Conservation (phyloP, 2,797 vertebrate genomes). For the Microchirus variegatus region DNA sequence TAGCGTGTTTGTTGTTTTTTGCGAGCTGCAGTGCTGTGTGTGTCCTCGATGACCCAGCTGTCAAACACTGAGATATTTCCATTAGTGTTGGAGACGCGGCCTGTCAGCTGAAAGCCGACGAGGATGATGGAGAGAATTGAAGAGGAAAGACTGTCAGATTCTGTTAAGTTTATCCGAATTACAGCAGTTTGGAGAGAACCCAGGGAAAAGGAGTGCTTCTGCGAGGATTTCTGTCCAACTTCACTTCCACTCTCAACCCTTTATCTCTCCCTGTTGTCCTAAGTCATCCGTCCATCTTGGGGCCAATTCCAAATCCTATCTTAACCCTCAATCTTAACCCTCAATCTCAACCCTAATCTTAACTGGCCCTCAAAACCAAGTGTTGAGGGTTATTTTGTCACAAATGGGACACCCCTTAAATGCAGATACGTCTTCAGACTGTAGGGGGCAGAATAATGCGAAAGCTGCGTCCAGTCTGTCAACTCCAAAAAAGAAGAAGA, state of each 20-base stretch:
- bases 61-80: slow-evolving; percentile 55
- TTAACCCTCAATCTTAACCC: too few relatives aligned
- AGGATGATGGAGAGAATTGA: slow-evolving; percentile 64
- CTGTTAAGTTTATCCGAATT: slow-evolving; percentile 56
- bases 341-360: too few relatives aligned
- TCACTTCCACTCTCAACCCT: slow-evolving; percentile 30
- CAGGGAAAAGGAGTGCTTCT: slow-evolving; percentile 42
- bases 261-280: slow-evolving; percentile 3
- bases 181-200: slow-evolving; percentile 26
- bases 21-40: slow-evolving; percentile 21
- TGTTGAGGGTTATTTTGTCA: too few relatives aligned
- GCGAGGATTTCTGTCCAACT: slow-evolving; percentile 48
- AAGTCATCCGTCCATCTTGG: slow-evolving; percentile 16
- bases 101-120: slow-evolving; percentile 60
- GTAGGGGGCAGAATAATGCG: too few relatives aligned
- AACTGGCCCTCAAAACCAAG: too few relatives aligned
- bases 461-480: too few relatives aligned
- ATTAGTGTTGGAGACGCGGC: slow-evolving; percentile 51
- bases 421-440: too few relatives aligned
- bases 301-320: too few relatives aligned
- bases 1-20: slow-evolving; percentile 31
- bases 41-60: slow-evolving; percentile 32
- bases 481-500: too few relatives aligned
- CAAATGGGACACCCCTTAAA: too few relatives aligned
- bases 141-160: slow-evolving; percentile 74